phyloP scores from a whole-genome alignment of 2,113 vertebrate species.

The Sisor rabdophorus region DNA sequence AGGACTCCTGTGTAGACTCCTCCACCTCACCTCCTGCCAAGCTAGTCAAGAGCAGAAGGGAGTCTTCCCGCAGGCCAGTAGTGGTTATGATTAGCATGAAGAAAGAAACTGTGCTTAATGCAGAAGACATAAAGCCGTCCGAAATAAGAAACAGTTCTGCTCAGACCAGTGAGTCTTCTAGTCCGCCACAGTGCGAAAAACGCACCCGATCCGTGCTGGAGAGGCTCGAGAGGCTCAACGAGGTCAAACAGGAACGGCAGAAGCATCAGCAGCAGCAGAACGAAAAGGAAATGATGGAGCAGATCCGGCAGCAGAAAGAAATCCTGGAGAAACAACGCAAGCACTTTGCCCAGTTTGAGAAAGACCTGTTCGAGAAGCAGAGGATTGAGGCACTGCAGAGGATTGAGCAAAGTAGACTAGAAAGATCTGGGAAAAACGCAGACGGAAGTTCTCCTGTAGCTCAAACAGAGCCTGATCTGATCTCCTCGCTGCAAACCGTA shows the following conservation, averaged over 20 bases:
- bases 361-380: slow-evolving; percentile 74
- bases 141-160: slow-evolving; percentile 54
- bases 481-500: slow-evolving; percentile 45
- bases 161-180: slow-evolving; percentile 49
- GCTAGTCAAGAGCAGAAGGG: slow-evolving; percentile 54
- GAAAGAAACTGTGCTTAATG: slow-evolving; percentile 58
- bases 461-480: slow-evolving; percentile 56
- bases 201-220: slow-evolving; percentile 68
- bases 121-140: neutral
- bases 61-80: slow-evolving; percentile 59
- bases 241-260: slow-evolving; percentile 83
- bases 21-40: slow-evolving; percentile 28
- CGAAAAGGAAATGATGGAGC: slow-evolving; percentile 93
- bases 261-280: slow-evolving; percentile 83
- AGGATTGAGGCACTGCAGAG: slow-evolving; percentile 69
- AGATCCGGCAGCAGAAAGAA: slow-evolving; percentile 89
- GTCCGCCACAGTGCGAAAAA: slow-evolving; percentile 27
- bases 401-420: slow-evolving; percentile 69
- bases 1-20: slow-evolving; percentile 40
- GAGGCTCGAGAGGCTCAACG: slow-evolving; percentile 83
- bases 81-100: slow-evolving; percentile 77
- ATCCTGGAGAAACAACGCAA: slow-evolving; percentile 81
- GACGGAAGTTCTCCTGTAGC: slow-evolving; percentile 58
- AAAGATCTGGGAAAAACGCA: slow-evolving; percentile 48
- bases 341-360: slow-evolving; percentile 71